phyloP scores from a whole-genome alignment of 2,888 invertebrate genomes.

The Spisula solida region DNA sequence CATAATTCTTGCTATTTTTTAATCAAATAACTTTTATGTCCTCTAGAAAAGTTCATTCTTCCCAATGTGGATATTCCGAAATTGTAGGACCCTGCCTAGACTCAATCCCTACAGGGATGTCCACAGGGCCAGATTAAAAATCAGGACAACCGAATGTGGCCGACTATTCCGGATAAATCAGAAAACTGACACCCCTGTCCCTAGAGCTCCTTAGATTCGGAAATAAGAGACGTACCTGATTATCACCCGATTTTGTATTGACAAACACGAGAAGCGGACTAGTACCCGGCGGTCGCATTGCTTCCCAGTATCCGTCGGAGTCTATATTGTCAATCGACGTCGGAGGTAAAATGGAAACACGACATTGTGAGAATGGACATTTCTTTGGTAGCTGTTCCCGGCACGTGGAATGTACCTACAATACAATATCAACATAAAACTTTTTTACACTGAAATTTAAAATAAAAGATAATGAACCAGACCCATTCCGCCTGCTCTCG shows the following conservation, averaged over 20 bases:
- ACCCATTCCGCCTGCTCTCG: too few species aligned
- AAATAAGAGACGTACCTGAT: slow-evolving; percentile 90
- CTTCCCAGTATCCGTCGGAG: slow-evolving; percentile 96
- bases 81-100: too few species aligned
- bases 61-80: neutral
- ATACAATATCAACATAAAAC: neutral
- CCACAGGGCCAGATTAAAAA: too few species aligned
- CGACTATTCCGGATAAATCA: too few species aligned
- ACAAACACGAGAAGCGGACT: slow-evolving; percentile 98
- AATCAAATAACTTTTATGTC: too few species aligned
- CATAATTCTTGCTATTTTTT: neutral
- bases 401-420: slow-evolving; percentile 95
- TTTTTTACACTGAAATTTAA: too few species aligned
- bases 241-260: slow-evolving; percentile 99
- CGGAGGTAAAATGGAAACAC: slow-evolving; percentile 97
- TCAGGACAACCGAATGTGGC: too few species aligned
- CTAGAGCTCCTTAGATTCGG: too few species aligned
- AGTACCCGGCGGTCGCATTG: slow-evolving; percentile 91
- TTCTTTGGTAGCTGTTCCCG: slow-evolving; percentile 92
- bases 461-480: too few species aligned
- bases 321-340: slow-evolving; percentile 96
- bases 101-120: too few species aligned
- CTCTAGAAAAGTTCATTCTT: too few species aligned
- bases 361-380: slow-evolving; percentile 95
- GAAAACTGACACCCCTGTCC: too few species aligned